phyloP scores from a whole-genome alignment of 2,888 invertebrate species.

The Keiferia lycopersicella region DNA sequence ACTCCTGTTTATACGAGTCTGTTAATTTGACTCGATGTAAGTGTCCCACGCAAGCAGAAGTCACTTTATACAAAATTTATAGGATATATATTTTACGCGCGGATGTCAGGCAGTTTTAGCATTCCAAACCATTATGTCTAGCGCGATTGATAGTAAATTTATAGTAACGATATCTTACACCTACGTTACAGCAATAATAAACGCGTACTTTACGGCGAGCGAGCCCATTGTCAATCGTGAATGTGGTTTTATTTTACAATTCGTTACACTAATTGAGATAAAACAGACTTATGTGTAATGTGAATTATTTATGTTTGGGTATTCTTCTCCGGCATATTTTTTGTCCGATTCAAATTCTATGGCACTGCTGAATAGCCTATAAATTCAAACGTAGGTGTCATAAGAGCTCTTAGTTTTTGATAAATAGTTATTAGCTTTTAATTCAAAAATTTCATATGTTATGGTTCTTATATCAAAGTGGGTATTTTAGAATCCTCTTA shows the following conservation, averaged over 20 bases:
- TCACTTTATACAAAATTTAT: slow-evolving; percentile 3
- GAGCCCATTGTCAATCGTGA: slow-evolving; percentile 14
- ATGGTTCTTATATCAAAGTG: no score
- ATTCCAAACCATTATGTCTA: slow-evolving; percentile 16
- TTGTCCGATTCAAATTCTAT: not conserved
- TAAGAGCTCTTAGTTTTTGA: not conserved
- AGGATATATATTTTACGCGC: slow-evolving; percentile 12
- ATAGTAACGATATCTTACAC: slow-evolving; percentile 20
- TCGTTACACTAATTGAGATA: slow-evolving; percentile 16
- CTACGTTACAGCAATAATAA: slow-evolving; percentile 9
- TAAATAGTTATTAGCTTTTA: not conserved
- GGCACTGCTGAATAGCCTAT: not conserved
- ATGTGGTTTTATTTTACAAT: slow-evolving; percentile 7
- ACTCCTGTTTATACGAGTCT: not conserved
- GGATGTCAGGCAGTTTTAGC: slow-evolving; percentile 6
- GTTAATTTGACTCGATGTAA: not conserved
- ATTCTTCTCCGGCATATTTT: not conserved
- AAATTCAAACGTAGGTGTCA: not conserved
- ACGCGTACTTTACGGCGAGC: not conserved
- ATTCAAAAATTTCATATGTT: no score
- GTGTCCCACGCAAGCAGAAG: slow-evolving; percentile 10
- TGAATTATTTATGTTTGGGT: no score
- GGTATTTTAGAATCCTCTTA: no score
- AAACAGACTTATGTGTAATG: not conserved
- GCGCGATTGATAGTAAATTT: slow-evolving; percentile 20